Percentiles rank a stretch among this genome's conserved stretches.
phyloP scores from a whole-genome alignment of 2,113 vertebrate genomes.

The Hirundichthys speculiger region DNA sequence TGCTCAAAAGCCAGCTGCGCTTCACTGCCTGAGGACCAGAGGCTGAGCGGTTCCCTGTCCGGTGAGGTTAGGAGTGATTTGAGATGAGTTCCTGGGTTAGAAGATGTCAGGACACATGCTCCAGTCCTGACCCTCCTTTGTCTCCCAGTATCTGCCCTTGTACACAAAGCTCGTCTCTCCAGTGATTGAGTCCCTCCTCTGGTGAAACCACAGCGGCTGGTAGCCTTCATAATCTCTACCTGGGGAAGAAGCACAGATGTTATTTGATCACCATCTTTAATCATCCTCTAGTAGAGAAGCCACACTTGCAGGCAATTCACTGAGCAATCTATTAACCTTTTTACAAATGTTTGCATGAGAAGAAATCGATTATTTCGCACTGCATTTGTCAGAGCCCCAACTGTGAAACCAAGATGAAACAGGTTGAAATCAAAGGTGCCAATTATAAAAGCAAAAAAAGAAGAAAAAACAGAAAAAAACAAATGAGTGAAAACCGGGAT shows the following conservation, averaged over 20 bases:
- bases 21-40: constrained; percentile 32
- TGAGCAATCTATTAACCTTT: constrained; percentile 21
- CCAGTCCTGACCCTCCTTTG: constrained; percentile 94
- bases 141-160: constrained; percentile 97
- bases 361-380: constrained; percentile 30
- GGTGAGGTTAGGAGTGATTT: constrained; percentile 40
- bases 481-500: too few relatives aligned
- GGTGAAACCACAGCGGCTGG: constrained; percentile 93
- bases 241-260: constrained; percentile 57
- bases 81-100: constrained; percentile 76
- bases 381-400: constrained; percentile 42
- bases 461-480: constrained; percentile 1
- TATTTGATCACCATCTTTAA: not conserved
- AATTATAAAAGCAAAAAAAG: not conserved
- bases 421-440: constrained; percentile 2
- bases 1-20: constrained; percentile 37
- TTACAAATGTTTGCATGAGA: constrained; percentile 26
- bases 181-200: constrained; percentile 86
- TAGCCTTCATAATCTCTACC: constrained; percentile 89
- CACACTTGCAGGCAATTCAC: constrained; percentile 41
- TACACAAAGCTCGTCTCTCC: constrained; percentile 91
- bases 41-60: constrained; percentile 41
- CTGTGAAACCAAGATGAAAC: constrained; percentile 13
- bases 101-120: constrained; percentile 91
- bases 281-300: constrained; percentile 17